Evolutionary conservation across 2,888 invertebrate genomes (phyloP).

Genomic region (Coremacera marginata): DNA sequence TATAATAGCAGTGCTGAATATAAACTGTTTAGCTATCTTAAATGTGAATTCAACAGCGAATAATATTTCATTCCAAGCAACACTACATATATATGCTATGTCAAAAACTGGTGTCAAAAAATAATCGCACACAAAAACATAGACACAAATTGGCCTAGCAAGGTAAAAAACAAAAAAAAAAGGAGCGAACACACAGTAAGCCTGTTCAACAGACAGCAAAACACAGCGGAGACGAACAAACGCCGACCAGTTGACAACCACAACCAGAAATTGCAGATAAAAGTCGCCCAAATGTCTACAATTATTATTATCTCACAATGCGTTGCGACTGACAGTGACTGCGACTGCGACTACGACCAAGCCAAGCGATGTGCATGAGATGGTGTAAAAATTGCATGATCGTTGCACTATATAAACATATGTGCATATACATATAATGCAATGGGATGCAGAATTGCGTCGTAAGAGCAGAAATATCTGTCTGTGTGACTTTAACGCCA

Average conservation of each 20-base stretch:
- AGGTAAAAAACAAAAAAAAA: background rate
- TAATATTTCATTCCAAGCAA: no score
- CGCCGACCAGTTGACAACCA: conserved; percentile 29
- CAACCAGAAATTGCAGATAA: conserved; percentile 38
- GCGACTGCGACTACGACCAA: background rate
- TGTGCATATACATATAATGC: background rate
- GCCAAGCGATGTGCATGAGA: background rate
- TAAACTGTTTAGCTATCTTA: no score
- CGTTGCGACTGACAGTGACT: background rate
- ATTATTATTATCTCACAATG: conserved; percentile 40
- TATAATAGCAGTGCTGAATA: no score
- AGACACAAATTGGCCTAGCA: background rate
- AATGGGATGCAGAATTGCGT: background rate
- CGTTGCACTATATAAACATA: background rate
- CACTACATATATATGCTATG: background rate
- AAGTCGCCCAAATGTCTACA: conserved; percentile 49
- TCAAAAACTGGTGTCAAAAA: background rate
- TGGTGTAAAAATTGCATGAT: background rate
- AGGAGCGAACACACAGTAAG: conserved; percentile 36
- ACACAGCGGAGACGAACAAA: conserved; percentile 23
- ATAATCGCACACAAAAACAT: background rate
- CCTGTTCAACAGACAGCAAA: conserved; percentile 12
- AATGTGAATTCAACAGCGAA: no score
- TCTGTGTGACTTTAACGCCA: background rate
- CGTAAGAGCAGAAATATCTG: background rate